Base-by-base conservation (phyloP, 2,797 vertebrate genomes). In the Novumbra hubbsi region DNA sequence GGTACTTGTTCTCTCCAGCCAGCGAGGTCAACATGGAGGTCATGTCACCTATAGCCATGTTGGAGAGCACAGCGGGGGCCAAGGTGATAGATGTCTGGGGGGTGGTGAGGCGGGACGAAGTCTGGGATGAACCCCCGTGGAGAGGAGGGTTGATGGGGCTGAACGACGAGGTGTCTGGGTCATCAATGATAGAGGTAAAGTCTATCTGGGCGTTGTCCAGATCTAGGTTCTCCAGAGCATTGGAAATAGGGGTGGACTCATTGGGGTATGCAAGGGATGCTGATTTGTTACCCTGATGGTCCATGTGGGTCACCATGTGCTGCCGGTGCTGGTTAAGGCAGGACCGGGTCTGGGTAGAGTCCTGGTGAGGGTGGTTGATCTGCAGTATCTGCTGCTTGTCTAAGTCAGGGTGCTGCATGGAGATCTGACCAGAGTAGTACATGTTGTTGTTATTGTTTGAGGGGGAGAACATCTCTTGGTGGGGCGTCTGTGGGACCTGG, bases 1-100 rank as follows among this genome's bases (percentile, higher is more conserved):
- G 95, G 84, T 97, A 99, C 85, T 99, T 96, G 87, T 96, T 99
- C 82, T 98, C 97, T 68, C 96, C 97, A n/a, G 96, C 95, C 81
- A 99, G 85, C 2, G 96, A 96, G 80, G 95, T 96, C 84, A 99
- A 86, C 93, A 99, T 96, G 84, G 97, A 96, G 32, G 94, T 98
- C 97, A 99, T 97, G 87, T 98, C 98, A 1, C 96, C 96, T 65
- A 99, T 95, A 1, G 96, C 97, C 96, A 99, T 99, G 92, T 99
- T 99, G 82, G 95, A 94, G 66, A 95, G 88, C 34, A 93, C 89
- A 0, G 92, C 91, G 0, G 91, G 80, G n/a, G 94, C 88, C 28
- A 95, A 86, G 71, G 90, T 91, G 73, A 94, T 86, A 6, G 93
- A 92, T 77, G 88, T 94, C 83, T 92, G 93, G 8, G 92, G 93